These are phyloP conservation scores for Gerosis bhagava DNA, from an alignment of 2,888 invertebrate species.

Conservation along the genomic window DNA sequence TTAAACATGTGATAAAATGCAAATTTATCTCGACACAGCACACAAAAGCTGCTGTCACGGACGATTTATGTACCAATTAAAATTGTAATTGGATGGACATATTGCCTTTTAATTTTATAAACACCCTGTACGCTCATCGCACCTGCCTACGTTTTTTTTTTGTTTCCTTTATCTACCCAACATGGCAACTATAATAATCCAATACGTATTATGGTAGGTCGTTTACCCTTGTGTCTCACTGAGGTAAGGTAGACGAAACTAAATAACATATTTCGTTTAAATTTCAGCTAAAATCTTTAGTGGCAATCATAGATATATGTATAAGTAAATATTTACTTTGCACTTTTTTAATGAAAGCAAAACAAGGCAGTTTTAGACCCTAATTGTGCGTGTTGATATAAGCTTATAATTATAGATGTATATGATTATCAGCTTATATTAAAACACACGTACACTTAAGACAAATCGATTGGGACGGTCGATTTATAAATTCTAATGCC, in stretches of 20 bases:
- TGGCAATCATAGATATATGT: too few species aligned
- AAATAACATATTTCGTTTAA: too few species aligned
- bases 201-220: slow-evolving; percentile 64
- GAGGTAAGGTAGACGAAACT: neutral
- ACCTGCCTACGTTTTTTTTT: slow-evolving; percentile 63
- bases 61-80: slow-evolving; percentile 35
- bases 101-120: slow-evolving; percentile 32
- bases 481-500: too few species aligned
- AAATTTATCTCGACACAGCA: slow-evolving; percentile 23
- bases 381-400: too few species aligned
- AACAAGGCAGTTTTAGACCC: too few species aligned
- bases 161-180: slow-evolving; percentile 50
- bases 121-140: slow-evolving; percentile 49
- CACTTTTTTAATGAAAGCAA: too few species aligned
- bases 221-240: slow-evolving; percentile 44
- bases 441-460: too few species aligned
- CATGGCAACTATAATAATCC: slow-evolving; percentile 53
- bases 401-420: too few species aligned
- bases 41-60: slow-evolving; percentile 27
- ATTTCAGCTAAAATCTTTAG: too few species aligned
- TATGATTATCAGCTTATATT: too few species aligned
- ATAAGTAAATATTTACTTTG: too few species aligned
- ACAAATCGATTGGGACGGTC: too few species aligned
- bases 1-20: slow-evolving; percentile 25
- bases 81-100: slow-evolving; percentile 29